Evolutionary conservation across 2,113 vertebrate genomes (phyloP), one percentile per base, ranked within the genome.

Genomic region (Epinephelus cyanopodus): DNA sequence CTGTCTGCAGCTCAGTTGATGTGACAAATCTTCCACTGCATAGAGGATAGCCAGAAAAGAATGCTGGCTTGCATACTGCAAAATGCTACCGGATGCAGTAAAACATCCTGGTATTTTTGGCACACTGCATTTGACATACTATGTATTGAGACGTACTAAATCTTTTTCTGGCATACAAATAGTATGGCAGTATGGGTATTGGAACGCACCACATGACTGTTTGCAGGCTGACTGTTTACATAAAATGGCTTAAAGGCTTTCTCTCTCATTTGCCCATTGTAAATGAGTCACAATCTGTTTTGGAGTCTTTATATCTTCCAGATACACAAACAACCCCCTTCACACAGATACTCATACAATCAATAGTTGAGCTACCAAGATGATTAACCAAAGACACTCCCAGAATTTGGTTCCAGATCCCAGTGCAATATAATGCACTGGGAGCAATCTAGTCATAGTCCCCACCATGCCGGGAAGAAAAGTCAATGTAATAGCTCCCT

Each of bases 221-320:
- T 82, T 81, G 65, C 76, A 86, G 33, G 67, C 69, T 67, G 62
- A 57, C 65, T 83, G 71, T 72, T 88, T 83, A 89, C 82, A 89
- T 86, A 80, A 77, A 85, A 90, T 85, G 54, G 83, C 84, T 92
- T 84, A 80, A 84, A 87, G 83, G 79, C 74, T 85, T 87, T 89
- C 63, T 73, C 54, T 87, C 47, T 81, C 54, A 6, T 89, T 91
- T 90, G 29, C 61, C 63, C 69, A 27, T 68, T 64, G 82, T 84
- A 89, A 89, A 92, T 80, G 72, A 86, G 69, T 77, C 77, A 76
- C 77, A 83, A 85, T 83, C 80, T 91, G 91, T 67, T 85, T 80
- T 79, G 25, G 79, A 88, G 67, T 82, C 52, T 74, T 47, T 82
- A 67, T 83, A 81, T 67, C 61, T 87, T 60, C 66, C 50, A 84